These are phyloP conservation scores for Epinephelus fuscoguttatus DNA, from an alignment of 2,113 vertebrate species.

Conservation along the genomic window DNA sequence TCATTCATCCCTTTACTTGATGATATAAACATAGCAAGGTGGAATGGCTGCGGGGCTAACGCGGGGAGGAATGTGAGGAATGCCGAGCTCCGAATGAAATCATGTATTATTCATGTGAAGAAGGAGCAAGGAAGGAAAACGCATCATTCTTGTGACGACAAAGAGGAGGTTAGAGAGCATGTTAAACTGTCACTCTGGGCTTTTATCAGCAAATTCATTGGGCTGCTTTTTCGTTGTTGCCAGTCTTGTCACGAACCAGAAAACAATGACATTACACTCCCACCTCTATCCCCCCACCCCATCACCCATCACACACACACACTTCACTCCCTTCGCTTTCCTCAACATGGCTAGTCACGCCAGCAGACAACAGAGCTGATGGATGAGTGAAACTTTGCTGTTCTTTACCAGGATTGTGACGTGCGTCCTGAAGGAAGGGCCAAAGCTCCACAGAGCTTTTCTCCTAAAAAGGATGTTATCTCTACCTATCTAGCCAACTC, in stretches of 20 bases:
- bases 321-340: slow-evolving; percentile 2
- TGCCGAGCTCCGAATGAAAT: slow-evolving; percentile 52
- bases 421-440: background rate
- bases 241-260: slow-evolving; percentile 49
- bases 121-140: slow-evolving; percentile 3
- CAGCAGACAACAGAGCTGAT: background rate
- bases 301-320: background rate
- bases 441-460: background rate
- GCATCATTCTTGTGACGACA: slow-evolving; percentile 25
- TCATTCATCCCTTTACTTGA: slow-evolving; percentile 7
- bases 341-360: background rate
- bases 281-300: background rate
- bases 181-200: slow-evolving; percentile 27
- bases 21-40: slow-evolving; percentile 54
- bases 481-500: background rate
- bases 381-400: background rate
- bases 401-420: background rate
- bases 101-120: slow-evolving; percentile 58
- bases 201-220: slow-evolving; percentile 53
- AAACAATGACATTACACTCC: slow-evolving; percentile 45
- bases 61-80: slow-evolving; percentile 69
- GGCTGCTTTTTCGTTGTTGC: slow-evolving; percentile 36
- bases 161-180: slow-evolving; percentile 47
- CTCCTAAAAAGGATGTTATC: background rate
- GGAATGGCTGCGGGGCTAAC: slow-evolving; percentile 46